Base-by-base conservation (phyloP, 92 coral and sea anemone genomes). In the Zoanthus sociatus region DNA sequence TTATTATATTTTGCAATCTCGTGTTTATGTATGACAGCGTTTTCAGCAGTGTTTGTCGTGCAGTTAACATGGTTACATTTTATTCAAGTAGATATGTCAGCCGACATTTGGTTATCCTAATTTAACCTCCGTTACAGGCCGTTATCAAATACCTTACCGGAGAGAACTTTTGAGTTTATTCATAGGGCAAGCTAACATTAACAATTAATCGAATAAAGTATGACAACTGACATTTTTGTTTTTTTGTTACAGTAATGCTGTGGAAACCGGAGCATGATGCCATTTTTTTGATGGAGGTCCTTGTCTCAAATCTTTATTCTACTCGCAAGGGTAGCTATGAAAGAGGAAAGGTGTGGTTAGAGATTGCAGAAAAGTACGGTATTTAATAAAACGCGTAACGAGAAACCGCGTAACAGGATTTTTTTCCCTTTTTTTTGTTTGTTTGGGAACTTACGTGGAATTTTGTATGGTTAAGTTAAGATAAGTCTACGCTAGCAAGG, bases 41-140 rank as follows among this genome's bases (percentile, higher is more conserved):
- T 69, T 69, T 69, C 74, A 69, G 74, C 74, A 69, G 74, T 69
- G 74, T 69, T 69, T 69, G 44, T 69, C 74, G 74, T 17, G 74
- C 47, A 69, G 46, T 69, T 45, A 26, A 69, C 73, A 69, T 69
- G 74, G 74, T 69, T 69, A 69, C 74, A 16, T 69, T 26, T 69
- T 69, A 69, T 69, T 69, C 30, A 30, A 69, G 30, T 31, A 69
- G 30, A 69, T 21, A 69, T 69, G 74, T 14, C 42, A 33, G 74
- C 74, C 26, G 13, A 69, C 74, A 69, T 30, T 69, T 69, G 74
- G 74, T 69, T 69, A 69, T 33, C 47, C 74, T 69, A 17, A 69
- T 69, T 69, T 69, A 69, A 69, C 9, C 74, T 26, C 26, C 26
- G 26, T 26, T 26, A 26, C 26, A 26, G 26, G 26, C 26, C 30